phyloP scores from a whole-genome alignment of 2,888 invertebrate genomes.

The Mesochorus sp. region DNA sequence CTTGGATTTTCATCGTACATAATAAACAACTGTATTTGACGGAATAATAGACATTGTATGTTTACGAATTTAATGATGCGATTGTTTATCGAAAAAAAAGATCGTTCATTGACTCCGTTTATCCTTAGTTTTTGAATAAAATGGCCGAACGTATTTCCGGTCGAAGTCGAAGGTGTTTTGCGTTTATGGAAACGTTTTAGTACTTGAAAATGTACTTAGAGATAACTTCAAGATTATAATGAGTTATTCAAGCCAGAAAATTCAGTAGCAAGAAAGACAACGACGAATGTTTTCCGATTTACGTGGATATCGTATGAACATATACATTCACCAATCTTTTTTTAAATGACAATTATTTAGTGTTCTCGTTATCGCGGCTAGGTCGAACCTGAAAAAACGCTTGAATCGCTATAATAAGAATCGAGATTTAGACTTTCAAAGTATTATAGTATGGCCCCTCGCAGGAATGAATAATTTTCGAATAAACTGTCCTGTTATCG shows the following conservation, averaged over 20 bases:
- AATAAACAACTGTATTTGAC: constrained; percentile 1
- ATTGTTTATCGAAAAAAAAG: constrained; percentile 32
- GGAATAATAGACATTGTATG: constrained; percentile 30
- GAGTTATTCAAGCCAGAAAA: constrained; percentile 53
- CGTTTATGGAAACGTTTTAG: not conserved
- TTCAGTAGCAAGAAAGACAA: constrained; percentile 44
- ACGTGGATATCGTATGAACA: not conserved
- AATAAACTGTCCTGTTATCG: constrained; percentile 50
- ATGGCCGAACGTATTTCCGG: not conserved
- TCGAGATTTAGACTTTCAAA: too few species aligned
- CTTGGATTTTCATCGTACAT: not conserved
- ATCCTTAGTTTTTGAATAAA: not conserved
- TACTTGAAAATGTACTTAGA: constrained; percentile 49
- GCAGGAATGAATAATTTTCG: constrained; percentile 35
- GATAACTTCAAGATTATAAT: constrained; percentile 69
- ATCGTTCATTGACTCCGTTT: constrained; percentile 13
- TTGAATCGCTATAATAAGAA: not conserved
- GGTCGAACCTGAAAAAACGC: not conserved
- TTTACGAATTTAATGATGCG: constrained; percentile 10
- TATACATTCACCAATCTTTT: not conserved
- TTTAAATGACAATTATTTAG: constrained; percentile 25
- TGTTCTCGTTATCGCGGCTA: constrained; percentile 1
- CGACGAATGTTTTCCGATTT: not conserved
- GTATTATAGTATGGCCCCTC: too few species aligned
- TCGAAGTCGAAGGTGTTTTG: not conserved